Evolutionary conservation across 2,888 invertebrate genomes (phyloP), one percentile per base, ranked within the genome.

Genomic region (Microplitis deprimator): DNA sequence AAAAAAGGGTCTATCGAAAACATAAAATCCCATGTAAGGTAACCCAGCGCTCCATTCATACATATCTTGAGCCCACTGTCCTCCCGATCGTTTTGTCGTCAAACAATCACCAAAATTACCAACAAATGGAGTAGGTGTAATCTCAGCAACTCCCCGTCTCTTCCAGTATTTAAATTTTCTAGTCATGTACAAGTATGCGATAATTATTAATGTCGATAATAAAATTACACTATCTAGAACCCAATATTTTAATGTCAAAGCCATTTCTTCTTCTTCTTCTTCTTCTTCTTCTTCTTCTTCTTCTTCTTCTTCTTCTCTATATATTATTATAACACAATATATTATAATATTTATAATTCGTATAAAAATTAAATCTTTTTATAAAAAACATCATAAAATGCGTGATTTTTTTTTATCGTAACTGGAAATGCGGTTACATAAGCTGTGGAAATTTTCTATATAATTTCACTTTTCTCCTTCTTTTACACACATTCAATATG

Each of bases 1-100:
- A n/a, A 92, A 72, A 0, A 84, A 87, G 0, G 92, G 91, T n/a
- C 88, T 88, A 80, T 91, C 89, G 17, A 91, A 84, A 1, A 90
- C 75, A 41, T 85, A 87, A 84, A 81, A 91, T 79, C 83, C 92
- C 87, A 80, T 87, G 84, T 61, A 90, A 80, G 67, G 90, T 82
- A 79, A 83, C 80, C 79, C 89, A 73, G 83, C 83, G n/a, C 75
- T 84, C 77, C 10, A 75, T 20, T 87, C 84, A 78, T 91, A 91
- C 0, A 91, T 73, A 0, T 89, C 85, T 5, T 86, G 87, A 0
- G 91, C 74, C 62, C 88, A 88, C 64, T 90, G 50, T 0, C 89
- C 87, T 6, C 89, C 83, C 6, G 87, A 84, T 39, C 81, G 86
- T 62, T 83, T 83, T 20, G 87, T 72, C 0, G 84, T 79, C 0